Evolutionary conservation across 2,797 vertebrate genomes (phyloP), one percentile per base, ranked within the genome.

Genomic region (Sus cebifrons): DNA sequence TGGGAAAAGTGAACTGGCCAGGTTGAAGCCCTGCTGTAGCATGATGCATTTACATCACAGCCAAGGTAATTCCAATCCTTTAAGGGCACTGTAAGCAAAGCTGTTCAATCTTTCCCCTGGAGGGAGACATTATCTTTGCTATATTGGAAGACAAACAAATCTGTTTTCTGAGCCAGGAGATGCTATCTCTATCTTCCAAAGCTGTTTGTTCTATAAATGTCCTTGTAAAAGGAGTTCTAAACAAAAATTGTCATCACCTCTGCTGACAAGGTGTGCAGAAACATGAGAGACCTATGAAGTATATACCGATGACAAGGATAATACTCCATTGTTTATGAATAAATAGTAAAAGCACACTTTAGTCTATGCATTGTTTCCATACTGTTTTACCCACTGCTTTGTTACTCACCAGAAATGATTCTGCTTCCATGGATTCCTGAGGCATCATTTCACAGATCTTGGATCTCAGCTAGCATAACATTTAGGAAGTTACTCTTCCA

Each of bases 161-260:
- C n/a, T 94, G 29, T 23, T 81, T 8, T 89, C 64, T 85, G 40
- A 77, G 84, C 9, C 14, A 88, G 56, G 44, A 89, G 40, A 87
- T 44, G 56, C 27, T 73, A 6, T 54, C 40, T 71, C 73, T 91
- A 10, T 32, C 32, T 79, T 56, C 65, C n/a, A 14, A 60, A 36
- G 7, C 6, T 29, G 1, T 29, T 89, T 75, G 52, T 16, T 60
- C 10, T 36, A 68, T 21, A 65, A 74, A 78, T 18, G 18, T 40
- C 25, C 52, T 49, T 83, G 52, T 21, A 10, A 70, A 56, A 74
- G 3, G 2, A 79, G 29, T 64, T 0, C 11, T 58, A 84, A 85
- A 21, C 40, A 49, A 71, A 60, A 84, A 3, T 58, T 67, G 21
- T 44, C 36, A 81, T 49, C 52, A 62, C 21, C 16, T 75, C 12